phyloP scores from a whole-genome alignment of 2,888 invertebrate species.

The Odontocerum albicorne region DNA sequence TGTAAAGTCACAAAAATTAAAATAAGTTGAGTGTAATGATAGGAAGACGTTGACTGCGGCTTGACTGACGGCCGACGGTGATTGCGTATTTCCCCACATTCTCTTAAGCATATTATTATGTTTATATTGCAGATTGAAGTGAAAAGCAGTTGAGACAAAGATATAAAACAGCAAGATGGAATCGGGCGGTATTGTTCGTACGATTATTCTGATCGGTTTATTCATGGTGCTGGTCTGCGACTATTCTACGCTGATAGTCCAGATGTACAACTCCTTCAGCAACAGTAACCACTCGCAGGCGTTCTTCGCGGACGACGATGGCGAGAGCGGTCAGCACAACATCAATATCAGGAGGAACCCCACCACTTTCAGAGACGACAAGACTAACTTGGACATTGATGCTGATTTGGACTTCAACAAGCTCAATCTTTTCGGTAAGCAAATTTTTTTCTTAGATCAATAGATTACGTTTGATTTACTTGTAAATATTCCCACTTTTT shows the following conservation, averaged over 20 bases:
- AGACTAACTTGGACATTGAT: slow-evolving; percentile 49
- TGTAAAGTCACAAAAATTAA: too few relatives aligned
- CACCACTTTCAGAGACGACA: slow-evolving; percentile 43
- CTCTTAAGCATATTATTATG: too few relatives aligned
- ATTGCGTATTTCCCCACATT: too few relatives aligned
- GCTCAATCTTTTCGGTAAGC: slow-evolving; percentile 46
- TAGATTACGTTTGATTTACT: too few relatives aligned
- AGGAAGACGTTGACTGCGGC: too few relatives aligned
- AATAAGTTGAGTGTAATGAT: too few relatives aligned
- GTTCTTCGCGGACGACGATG: slow-evolving; percentile 39
- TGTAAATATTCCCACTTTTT: too few relatives aligned
- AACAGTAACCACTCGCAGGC: slow-evolving; percentile 47
- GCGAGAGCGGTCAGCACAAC: slow-evolving; percentile 42
- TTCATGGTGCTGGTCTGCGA: slow-evolving; percentile 59
- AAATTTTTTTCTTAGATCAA: too few relatives aligned
- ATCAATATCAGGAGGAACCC: slow-evolving; percentile 42
- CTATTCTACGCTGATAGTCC: slow-evolving; percentile 52
- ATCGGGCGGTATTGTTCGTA: slow-evolving; percentile 33
- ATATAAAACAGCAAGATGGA: slow-evolving; percentile 24
- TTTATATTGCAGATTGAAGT: not conserved
- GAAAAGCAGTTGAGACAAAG: not conserved
- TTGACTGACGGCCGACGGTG: too few relatives aligned
- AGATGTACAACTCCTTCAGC: slow-evolving; percentile 43
- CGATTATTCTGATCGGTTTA: slow-evolving; percentile 48
- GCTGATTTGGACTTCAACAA: slow-evolving; percentile 52